Evolutionary conservation across 2,888 invertebrate genomes (phyloP), one percentile per base, ranked within the genome.

Genomic region (Lysandra bellargus): DNA sequence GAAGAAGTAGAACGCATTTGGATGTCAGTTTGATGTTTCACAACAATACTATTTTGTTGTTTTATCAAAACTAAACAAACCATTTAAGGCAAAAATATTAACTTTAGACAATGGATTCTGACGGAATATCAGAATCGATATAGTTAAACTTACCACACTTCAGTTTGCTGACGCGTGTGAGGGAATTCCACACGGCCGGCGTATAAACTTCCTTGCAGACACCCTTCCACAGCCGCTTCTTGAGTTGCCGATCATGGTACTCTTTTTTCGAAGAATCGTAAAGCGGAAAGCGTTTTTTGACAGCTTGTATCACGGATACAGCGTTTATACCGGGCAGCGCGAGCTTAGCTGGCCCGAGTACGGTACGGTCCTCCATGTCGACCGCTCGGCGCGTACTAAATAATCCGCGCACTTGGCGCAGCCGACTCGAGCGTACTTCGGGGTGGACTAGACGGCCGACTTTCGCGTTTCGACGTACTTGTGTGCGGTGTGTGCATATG

Each of bases 331-430:
- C 30, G 30, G 64, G 64, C 30, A 30, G 12, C 23, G 64, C 30
- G 30, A 64, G 23, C 64, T 64, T 64, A 9, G 64, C 23, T 12
- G 64, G 7, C 12, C 64, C 4, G 30, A 64, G 64, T 30, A 64
- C 64, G 64, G 9, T 4, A 30, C 64, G 23, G 30, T 64, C 9
- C 64, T 5, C 61, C 61, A 23, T n/a, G 23, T 61, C 64, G 64
- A 64, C 64, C 64, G 64, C 64, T 23, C 64, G 30, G 30, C 64
- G 64, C 64, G 64, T 64, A 64, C 64, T 64, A 64, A 64, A 64
- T 64, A 64, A 64, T 64, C 64, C 64, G 64, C 64, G 23, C 23
- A 64, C 12, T 64, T 30, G 23, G 64, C 23, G 64, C 64, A 64
- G 9, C 64, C 30, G 64, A 64, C 64, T 64, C 64, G 64, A 23